Conservation (phyloP, 2,797 vertebrate species). For the Poecilia wingei region DNA sequence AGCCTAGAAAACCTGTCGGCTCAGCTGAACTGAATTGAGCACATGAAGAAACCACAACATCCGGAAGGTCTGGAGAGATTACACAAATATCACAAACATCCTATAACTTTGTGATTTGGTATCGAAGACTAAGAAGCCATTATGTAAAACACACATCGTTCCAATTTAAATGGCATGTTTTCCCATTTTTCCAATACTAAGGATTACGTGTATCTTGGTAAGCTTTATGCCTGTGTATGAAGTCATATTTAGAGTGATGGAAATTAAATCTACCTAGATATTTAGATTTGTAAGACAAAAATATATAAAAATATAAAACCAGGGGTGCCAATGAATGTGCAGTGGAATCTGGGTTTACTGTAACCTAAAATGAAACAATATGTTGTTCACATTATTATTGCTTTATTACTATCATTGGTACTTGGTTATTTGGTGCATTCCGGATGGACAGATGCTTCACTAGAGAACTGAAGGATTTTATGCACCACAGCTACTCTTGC, state of each 20-base stretch:
- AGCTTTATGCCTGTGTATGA: not conserved
- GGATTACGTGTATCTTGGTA: not conserved
- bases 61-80: not conserved
- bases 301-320: not conserved
- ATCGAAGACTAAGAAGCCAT: not conserved
- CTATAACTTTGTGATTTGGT: not conserved
- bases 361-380: slow-evolving; percentile 23
- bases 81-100: not conserved
- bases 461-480: slow-evolving; percentile 32
- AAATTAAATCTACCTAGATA: not conserved
- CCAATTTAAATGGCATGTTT: not conserved
- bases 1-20: not conserved
- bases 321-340: not conserved
- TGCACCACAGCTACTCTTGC: slow-evolving; percentile 40
- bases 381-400: slow-evolving; percentile 47
- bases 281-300: not conserved
- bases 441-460: slow-evolving; percentile 22
- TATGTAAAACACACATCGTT: not conserved
- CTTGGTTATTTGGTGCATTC: slow-evolving; percentile 35
- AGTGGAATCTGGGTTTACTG: not conserved
- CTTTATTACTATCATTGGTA: slow-evolving; percentile 44
- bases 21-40: not conserved
- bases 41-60: not conserved
- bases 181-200: not conserved
- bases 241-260: not conserved